A percentile compares a stretch with the other conserved stretches of the same genome.
Evolutionary conservation across 2,888 invertebrate species (phyloP).

Genomic region (Candidula unifasciata): DNA sequence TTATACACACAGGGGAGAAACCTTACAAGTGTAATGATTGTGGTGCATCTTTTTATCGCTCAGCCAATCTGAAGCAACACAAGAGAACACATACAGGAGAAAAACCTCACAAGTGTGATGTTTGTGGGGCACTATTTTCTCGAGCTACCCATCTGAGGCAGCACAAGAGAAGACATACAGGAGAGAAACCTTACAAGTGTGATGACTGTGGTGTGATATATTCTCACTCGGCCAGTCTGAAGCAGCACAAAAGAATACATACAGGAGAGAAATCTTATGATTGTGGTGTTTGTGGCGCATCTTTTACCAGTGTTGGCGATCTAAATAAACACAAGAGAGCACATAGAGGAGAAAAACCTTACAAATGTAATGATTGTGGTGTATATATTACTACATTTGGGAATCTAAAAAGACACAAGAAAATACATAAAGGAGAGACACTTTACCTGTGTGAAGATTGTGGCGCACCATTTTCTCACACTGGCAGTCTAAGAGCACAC

Average conservation of each 20-base stretch:
- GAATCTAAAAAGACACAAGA: background rate
- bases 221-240: background rate
- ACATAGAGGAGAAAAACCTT: constrained; percentile 16
- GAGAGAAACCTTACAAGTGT: constrained; percentile 23
- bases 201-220: background rate
- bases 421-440: background rate
- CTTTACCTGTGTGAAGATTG: constrained; percentile 13
- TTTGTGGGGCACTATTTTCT: background rate
- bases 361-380: constrained; percentile 9
- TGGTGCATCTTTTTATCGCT: background rate
- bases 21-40: constrained; percentile 2
- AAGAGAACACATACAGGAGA: constrained; percentile 7
- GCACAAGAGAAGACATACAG: background rate
- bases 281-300: background rate
- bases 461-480: background rate
- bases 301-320: background rate
- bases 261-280: background rate
- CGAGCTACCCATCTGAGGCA: background rate
- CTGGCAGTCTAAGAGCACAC: too few species aligned
- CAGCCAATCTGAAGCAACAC: background rate
- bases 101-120: constrained; percentile 4
- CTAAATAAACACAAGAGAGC: background rate
- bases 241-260: background rate
- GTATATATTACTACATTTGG: background rate
- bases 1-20: background rate